These are phyloP conservation scores for Nannospalax galili DNA, from an alignment of 2,113 vertebrate species.

Conservation along the genomic window DNA sequence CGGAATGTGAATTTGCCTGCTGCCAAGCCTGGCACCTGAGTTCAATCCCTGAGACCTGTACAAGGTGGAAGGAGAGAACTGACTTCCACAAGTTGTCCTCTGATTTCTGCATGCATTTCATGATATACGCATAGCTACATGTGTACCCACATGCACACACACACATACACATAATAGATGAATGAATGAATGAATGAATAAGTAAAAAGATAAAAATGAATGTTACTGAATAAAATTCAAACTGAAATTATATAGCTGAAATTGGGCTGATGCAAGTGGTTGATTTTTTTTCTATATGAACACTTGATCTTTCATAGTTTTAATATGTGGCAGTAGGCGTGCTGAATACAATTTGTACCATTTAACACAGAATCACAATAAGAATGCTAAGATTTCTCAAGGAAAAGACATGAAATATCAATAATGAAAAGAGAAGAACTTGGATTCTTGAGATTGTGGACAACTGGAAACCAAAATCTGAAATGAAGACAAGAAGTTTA, in stretches of 20 bases:
- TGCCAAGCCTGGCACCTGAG: neutral
- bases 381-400: neutral
- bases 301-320: neutral
- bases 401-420: neutral
- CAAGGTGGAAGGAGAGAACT: neutral
- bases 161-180: neutral
- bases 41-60: neutral
- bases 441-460: neutral
- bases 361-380: neutral
- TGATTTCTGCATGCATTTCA: neutral
- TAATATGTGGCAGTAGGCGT: neutral
- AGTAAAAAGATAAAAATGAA: neutral
- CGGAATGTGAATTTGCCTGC: neutral
- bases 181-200: neutral
- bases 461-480: neutral
- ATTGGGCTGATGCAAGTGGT: neutral
- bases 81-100: neutral
- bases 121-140: rapidly evolving
- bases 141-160: rapidly evolving
- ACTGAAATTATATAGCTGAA: neutral
- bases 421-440: neutral
- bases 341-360: neutral
- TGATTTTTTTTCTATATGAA: neutral
- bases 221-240: neutral
- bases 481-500: neutral